phyloP scores from a whole-genome alignment of 2,113 vertebrate genomes.

The Malurus alboscapulatus region DNA sequence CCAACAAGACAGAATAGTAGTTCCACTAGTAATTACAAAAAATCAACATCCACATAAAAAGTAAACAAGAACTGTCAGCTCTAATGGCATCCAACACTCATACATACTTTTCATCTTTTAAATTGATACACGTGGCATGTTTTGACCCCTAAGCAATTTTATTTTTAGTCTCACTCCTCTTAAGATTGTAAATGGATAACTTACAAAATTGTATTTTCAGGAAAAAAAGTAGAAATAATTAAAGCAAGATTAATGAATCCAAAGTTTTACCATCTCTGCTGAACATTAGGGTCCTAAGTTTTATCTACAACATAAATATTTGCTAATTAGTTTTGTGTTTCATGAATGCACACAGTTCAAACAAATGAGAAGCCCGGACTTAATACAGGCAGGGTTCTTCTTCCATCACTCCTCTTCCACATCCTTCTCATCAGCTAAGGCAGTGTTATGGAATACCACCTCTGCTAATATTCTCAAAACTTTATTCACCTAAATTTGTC shows the following conservation, averaged over 20 bases:
- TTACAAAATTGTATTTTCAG: not conserved
- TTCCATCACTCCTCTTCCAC: not conserved
- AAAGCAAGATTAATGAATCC: not conserved
- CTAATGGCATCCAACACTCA: not conserved
- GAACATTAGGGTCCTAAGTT: not conserved
- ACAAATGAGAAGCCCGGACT: not conserved
- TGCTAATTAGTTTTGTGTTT: not conserved
- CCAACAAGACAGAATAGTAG: slow-evolving; percentile 34
- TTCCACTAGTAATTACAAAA: slow-evolving; percentile 53
- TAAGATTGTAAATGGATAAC: not conserved
- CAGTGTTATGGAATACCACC: not conserved
- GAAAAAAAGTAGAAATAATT: not conserved
- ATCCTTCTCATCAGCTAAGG: not conserved
- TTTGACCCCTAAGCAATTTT: not conserved
- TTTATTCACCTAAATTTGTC: not conserved
- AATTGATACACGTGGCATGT: not conserved
- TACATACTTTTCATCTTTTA: not conserved
- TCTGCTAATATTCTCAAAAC: not conserved
- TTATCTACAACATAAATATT: not conserved
- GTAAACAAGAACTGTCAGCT: not conserved
- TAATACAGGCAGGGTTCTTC: not conserved
- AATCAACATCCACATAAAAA: slow-evolving; percentile 44
- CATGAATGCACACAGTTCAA: not conserved
- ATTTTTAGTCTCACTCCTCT: not conserved
- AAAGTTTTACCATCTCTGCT: not conserved